A percentile compares a stretch with the other conserved stretches of the same genome.
These are phyloP conservation scores for Meleagris gallopavo DNA, from an alignment of 2,113 vertebrate genomes.

Conservation along the genomic window DNA sequence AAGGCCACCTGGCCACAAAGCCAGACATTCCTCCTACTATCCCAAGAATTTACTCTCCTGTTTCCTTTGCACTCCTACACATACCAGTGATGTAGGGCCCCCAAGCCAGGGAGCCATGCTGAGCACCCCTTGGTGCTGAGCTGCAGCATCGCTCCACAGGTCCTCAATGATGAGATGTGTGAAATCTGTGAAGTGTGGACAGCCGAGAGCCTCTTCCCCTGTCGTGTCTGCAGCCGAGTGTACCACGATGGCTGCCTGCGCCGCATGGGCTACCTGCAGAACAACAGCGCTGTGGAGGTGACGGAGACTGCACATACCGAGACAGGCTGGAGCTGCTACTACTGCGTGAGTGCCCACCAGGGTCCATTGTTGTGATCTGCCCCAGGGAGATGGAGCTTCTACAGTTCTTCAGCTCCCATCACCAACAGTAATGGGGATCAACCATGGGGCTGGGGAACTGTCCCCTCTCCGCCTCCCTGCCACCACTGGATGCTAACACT, in stretches of 20 bases:
- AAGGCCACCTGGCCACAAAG: background rate
- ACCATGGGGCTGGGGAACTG: accelerated
- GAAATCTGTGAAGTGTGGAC: constrained; percentile 98
- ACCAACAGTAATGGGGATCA: background rate
- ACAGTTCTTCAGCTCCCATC: background rate
- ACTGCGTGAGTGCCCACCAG: constrained; percentile 86
- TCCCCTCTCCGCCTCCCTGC: background rate
- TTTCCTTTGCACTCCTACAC: background rate
- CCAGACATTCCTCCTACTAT: accelerated
- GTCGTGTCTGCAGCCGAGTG: constrained; percentile 89
- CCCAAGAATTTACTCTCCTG: background rate
- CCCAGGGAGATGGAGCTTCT: accelerated
- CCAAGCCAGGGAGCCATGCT: background rate
- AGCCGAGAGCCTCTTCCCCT: constrained; percentile 92
- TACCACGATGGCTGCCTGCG: constrained; percentile 95
- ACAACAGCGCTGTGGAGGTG: constrained; percentile 84
- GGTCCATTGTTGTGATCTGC: background rate
- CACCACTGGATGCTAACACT: accelerated
- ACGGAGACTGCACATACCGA: constrained; percentile 88
- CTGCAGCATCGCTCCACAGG: constrained; percentile 68
- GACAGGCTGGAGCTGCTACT: constrained; percentile 96
- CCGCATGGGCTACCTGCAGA: constrained; percentile 91
- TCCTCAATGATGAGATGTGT: constrained; percentile 91
- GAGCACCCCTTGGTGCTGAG: background rate
- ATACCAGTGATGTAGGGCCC: too few species aligned